Evolutionary conservation across 2,888 invertebrate species (phyloP).

Genomic region (Pterobdella sp.): DNA sequence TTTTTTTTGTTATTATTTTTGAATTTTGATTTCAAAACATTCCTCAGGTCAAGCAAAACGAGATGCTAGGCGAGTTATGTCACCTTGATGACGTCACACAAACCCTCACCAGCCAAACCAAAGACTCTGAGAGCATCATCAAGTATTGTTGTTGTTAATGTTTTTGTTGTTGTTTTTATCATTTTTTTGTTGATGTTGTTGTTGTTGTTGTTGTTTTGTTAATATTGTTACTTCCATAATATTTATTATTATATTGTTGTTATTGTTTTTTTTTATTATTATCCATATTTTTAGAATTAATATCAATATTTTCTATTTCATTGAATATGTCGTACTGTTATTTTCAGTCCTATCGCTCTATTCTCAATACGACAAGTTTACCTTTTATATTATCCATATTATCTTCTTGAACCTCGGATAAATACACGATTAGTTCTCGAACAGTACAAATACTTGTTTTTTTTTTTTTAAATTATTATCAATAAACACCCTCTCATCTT

Average conservation of each 20-base stretch:
- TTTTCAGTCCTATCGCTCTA: too few species aligned
- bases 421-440: too few species aligned
- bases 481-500: too few species aligned
- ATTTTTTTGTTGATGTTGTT: not conserved
- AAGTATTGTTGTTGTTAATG: conserved; percentile 3
- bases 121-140: conserved; percentile 25
- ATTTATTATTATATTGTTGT: too few species aligned
- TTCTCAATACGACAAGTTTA: too few species aligned
- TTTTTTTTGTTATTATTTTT: not conserved
- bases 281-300: too few species aligned
- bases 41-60: conserved; percentile 21
- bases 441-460: too few species aligned
- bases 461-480: too few species aligned
- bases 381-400: too few species aligned
- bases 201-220: not conserved
- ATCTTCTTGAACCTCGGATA: too few species aligned
- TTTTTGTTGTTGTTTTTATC: not conserved
- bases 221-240: not conserved
- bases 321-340: too few species aligned
- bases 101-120: conserved; percentile 17
- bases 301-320: too few species aligned
- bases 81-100: conserved; percentile 15
- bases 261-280: not conserved
- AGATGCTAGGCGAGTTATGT: conserved; percentile 11
- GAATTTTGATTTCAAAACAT: not conserved